Base-by-base conservation (phyloP, 2,797 vertebrate species). In the Rachycentron canadum region DNA sequence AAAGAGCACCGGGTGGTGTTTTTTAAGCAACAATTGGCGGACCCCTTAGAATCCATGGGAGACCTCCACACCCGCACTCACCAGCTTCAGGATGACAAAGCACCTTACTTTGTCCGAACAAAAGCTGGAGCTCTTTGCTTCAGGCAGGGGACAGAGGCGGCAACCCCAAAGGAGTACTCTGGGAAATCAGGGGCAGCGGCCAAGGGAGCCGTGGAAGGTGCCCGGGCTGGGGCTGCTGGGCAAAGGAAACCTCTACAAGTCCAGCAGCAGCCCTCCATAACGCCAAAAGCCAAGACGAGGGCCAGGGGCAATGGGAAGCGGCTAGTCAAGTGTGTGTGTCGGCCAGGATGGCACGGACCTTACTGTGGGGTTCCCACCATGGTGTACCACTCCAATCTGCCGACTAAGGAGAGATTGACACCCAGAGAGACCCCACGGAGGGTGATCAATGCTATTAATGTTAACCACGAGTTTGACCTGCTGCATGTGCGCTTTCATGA, bases 401-500 rank as follows among this genome's bases (percentile, higher is more conserved):
- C 98, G 72, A 99, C 98, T 43, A 99, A 99, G 94, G 98, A 99
- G 88, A 94, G 98, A 4, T 95, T 99, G 1, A 95, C 93, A 3
- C 98, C 98, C 0, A 91, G 98, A 26, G 95, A 96, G 61, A 86
- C 88, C 11, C 97, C 98, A 0, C 94, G 98, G 7, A 93, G 98
- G 1, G 94, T 99, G 77, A 96, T 99, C 88, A 99, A 99, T 0
- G 98, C 98, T 82, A 97, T 99, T 90, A 99, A 99, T 0, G 84
- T 99, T 67, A 99, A 99, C 94, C 98, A 99, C 4, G 98, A 99
- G 93, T 99, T 99, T 49, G 98, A 99, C 91, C 93, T 99, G 85
- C 93, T 99, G 83, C 97, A 98, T 0, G 97, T 96, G 10, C 97
- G 98, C 71, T 99, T 99, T 84, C 96, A 96, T 0, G 98, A 99